Evolutionary conservation across 2,113 vertebrate species (phyloP).

Genomic region (Nyctereutes procyonoides): DNA sequence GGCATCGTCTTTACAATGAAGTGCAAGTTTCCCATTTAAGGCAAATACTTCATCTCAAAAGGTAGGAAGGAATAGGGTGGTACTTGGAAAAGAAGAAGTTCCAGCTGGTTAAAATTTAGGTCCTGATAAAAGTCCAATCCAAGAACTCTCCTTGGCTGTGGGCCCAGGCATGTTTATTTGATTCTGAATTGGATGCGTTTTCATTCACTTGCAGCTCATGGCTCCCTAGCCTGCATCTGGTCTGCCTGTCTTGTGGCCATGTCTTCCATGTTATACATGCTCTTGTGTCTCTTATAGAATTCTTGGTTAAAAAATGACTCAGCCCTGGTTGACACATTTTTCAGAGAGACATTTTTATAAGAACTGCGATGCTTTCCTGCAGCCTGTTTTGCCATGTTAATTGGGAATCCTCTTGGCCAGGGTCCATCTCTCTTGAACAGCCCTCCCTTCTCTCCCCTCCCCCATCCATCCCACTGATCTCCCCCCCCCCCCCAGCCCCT

Average conservation of each 20-base stretch:
- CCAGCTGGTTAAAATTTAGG: slow-evolving; percentile 83
- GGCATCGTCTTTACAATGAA: slow-evolving; percentile 68
- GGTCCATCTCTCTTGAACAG: neutral
- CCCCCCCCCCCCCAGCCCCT: neutral
- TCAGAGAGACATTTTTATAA: slow-evolving; percentile 22
- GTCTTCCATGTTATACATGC: slow-evolving; percentile 13
- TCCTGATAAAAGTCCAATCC: slow-evolving; percentile 78
- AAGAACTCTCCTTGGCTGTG: slow-evolving; percentile 74
- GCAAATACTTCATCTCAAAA: slow-evolving; percentile 76
- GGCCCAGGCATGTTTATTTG: slow-evolving; percentile 79
- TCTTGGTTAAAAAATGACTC: slow-evolving; percentile 52
- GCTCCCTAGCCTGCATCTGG: slow-evolving; percentile 59
- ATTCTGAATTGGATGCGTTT: slow-evolving; percentile 78
- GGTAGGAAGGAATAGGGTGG: slow-evolving; percentile 77
- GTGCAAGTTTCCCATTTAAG: slow-evolving; percentile 81
- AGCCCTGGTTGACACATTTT: slow-evolving; percentile 49
- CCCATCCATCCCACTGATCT: neutral
- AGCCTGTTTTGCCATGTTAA: slow-evolving; percentile 1
- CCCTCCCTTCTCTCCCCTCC: neutral
- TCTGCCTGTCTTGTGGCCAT: slow-evolving; percentile 36
- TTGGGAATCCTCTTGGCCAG: slow-evolving; percentile 13
- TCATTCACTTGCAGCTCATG: slow-evolving; percentile 77
- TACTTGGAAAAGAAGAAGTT: slow-evolving; percentile 69
- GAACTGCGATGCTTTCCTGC: neutral
- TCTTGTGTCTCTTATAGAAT: slow-evolving; percentile 40